Percentiles rank a stretch among this genome's conserved stretches.
Evolutionary conservation across 2,113 vertebrate species (phyloP).

Genomic region (Gymnorhina tibicen): DNA sequence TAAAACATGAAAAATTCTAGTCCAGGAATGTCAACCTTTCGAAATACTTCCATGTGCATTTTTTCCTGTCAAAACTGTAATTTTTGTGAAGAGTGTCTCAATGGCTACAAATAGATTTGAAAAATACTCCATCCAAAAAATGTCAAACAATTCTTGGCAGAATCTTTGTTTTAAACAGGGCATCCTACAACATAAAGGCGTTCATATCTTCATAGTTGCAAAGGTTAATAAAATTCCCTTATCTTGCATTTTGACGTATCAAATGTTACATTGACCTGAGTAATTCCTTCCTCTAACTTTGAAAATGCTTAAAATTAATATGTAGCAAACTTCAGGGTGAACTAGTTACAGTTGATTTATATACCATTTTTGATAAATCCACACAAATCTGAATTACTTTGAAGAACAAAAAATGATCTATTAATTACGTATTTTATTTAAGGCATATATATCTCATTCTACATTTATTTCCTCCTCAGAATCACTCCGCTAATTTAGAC

Average conservation of each 20-base stretch:
- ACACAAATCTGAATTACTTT: neutral
- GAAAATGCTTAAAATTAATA: neutral
- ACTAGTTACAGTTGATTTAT: neutral
- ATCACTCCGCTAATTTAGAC: neutral
- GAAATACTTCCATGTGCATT: neutral
- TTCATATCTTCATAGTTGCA: neutral
- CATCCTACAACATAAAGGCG: neutral
- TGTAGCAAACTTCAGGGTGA: neutral
- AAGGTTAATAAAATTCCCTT: neutral
- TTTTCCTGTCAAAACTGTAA: neutral
- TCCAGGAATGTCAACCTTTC: neutral
- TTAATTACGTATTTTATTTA: constrained; percentile 1
- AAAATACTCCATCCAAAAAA: neutral
- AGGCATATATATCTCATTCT: neutral
- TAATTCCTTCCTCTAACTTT: neutral
- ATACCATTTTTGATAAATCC: neutral
- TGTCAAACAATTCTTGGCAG: neutral
- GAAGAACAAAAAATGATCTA: neutral
- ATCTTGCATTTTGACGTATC: neutral
- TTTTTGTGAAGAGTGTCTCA: neutral
- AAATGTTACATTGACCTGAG: neutral
- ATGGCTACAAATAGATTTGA: neutral
- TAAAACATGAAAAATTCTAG: neutral
- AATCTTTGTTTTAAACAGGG: neutral
- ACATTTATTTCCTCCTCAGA: neutral